Evolutionary conservation across 2,797 vertebrate species (phyloP), one percentile per base, ranked within the genome.

Genomic region (Premnoplex brunnescens): DNA sequence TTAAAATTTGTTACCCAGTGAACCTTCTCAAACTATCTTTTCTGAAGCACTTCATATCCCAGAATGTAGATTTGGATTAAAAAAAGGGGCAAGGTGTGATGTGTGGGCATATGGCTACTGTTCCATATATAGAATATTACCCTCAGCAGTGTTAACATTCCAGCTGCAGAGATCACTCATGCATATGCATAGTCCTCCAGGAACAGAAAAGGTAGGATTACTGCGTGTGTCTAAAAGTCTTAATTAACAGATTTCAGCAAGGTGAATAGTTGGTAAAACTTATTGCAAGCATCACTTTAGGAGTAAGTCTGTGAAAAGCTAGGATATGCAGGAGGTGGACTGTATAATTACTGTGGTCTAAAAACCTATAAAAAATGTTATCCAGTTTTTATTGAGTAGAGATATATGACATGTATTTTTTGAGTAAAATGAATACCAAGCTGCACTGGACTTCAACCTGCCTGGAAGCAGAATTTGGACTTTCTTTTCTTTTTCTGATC

Each of bases 91-190:
- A 91, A 89, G 72, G 49, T 63, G 36, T 69, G 72, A 85, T 88
- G 55, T 72, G 66, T 87, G 74, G 93, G 46, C 89, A 81, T 95
- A 92, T 87, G 86, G 68, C 72, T 46, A 72, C 88, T 71, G 49
- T 89, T 92, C 72, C 78, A 51, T 64, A 91, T 91, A 94, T 64
- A 91, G 93, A 85, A 74, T 80, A 89, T 93, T 93, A 77, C 84
- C 68, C 54, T 97, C 88, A 77, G 36, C 75, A 91, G 75, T 62
- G 78, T 83, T 96, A 95, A 64, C 18, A 71, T 96, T 95, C 64
- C 91, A 96, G 74, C 92, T 96, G 78, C 77, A 96, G 68, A 89
- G 54, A 91, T 91, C 81, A 30, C 52, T 96, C 89, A 85, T 91
- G 78, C 72, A 89, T 94, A 91, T 94, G 84, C 84, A 94, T 77